These are phyloP conservation scores for Alca torda DNA, from an alignment of 2,797 vertebrate genomes.

Conservation along the genomic window DNA sequence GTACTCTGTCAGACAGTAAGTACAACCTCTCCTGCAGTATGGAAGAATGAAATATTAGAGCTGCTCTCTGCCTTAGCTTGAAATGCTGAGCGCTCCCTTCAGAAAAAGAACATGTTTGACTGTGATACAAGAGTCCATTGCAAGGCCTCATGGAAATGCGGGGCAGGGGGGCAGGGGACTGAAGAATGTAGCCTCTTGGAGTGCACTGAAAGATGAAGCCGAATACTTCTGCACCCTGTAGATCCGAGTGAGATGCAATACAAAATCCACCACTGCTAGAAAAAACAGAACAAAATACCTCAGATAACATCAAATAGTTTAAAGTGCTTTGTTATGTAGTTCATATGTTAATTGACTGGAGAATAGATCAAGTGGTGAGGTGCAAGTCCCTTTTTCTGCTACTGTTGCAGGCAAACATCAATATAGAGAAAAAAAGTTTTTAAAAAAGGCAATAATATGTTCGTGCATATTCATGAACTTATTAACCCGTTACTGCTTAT, in stretches of 20 bases:
- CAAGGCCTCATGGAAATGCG: neutral
- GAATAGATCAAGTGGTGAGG: neutral
- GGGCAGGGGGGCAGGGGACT: neutral
- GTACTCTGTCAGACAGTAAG: conserved; percentile 42
- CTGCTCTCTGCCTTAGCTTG: conserved; percentile 33
- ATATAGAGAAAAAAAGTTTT: neutral
- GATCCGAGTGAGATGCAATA: neutral
- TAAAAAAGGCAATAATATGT: conserved; percentile 1
- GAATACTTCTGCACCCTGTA: neutral
- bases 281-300: neutral
- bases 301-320: neutral
- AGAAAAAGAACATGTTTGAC: conserved; percentile 1
- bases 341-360: conserved; percentile 26
- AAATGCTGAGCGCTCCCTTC: conserved; percentile 14
- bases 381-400: neutral
- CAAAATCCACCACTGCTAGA: neutral
- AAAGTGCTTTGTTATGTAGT: neutral
- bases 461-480: conserved; percentile 43
- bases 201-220: neutral
- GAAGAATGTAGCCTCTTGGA: neutral
- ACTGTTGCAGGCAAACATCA: neutral
- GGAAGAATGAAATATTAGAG: conserved; percentile 46
- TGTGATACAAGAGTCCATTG: neutral
- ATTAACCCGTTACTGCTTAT: conserved; percentile 2
- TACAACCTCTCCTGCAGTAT: neutral